These are phyloP conservation scores for Antheraea yamamai DNA, from an alignment of 2,888 invertebrate species.

Conservation along the genomic window DNA sequence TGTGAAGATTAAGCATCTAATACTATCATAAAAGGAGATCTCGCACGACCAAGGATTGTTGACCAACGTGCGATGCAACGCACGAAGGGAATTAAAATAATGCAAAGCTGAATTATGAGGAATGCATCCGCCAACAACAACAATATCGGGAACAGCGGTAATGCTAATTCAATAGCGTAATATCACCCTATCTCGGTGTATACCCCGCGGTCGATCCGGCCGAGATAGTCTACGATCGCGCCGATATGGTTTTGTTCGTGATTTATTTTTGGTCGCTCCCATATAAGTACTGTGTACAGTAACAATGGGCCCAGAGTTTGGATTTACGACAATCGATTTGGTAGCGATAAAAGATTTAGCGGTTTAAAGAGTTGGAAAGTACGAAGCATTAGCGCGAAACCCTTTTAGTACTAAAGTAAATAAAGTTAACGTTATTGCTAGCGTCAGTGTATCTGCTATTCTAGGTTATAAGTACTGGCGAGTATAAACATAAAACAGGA, in stretches of 20 bases:
- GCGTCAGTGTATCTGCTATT: conserved; percentile 33
- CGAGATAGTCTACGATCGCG: conserved; percentile 72
- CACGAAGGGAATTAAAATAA: conserved; percentile 70
- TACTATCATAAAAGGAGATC: conserved; percentile 60
- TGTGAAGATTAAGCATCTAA: conserved; percentile 64
- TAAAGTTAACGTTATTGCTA: conserved; percentile 36
- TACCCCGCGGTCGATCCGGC: conserved; percentile 63
- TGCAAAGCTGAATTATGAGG: conserved; percentile 63
- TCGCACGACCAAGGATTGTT: conserved; percentile 58
- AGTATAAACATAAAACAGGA: conserved; percentile 33
- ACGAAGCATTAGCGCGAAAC: conserved; percentile 47
- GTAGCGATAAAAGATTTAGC: conserved; percentile 76
- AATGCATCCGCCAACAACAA: conserved; percentile 54
- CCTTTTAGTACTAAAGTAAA: conserved; percentile 39
- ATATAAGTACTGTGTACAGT: conserved; percentile 73
- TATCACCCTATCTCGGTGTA: conserved; percentile 69
- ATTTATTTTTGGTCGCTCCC: conserved; percentile 78
- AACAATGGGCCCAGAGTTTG: conserved; percentile 71
- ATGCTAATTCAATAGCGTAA: conserved; percentile 81
- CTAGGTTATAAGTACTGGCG: conserved; percentile 33
- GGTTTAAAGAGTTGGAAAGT: conserved; percentile 44
- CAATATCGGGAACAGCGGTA: conserved; percentile 72
- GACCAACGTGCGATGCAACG: conserved; percentile 44
- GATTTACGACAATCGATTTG: conserved; percentile 79
- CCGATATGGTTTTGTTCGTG: conserved; percentile 79